Base-by-base conservation (phyloP, 2,888 invertebrate genomes). In the Cryptocephalus primarius region DNA sequence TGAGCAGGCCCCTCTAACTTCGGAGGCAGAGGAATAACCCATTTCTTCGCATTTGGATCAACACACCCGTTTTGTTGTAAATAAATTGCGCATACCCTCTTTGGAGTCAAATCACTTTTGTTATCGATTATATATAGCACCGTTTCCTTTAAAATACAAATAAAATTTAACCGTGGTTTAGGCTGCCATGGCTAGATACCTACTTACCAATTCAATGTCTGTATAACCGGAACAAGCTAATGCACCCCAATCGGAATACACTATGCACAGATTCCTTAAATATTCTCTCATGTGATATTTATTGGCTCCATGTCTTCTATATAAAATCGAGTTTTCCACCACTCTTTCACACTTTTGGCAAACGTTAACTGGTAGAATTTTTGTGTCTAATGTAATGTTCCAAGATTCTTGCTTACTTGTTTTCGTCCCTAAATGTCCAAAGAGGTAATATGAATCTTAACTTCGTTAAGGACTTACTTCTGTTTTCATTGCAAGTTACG, bases 121-220 rank as follows among this genome's bases (percentile, higher is more conserved):
- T 73, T 72, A 48, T 73, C 73, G 13, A 82, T 64, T 43, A 86
- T 83, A 60, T 79, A 75, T n/a, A 75, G 60, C 31, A 80, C 56
- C 11, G 78, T 75, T 10, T 78, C 79, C 79, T 83, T 63, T 40
- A 8, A 33, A 12, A 31, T 32, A 32, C 38, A 9, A 22, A 39
- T n/a, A 36, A 14, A 32, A 3, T 8, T 34, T 4, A 31, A 11
- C 32, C 12, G 8, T 8, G 4, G 10, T 42, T 22, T 14, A 11
- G 8, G 9, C 32, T 42, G 9, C 32, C n/a, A 32, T 9, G 12
- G 11, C 32, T 32, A 13, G 32, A 32, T 42, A 42, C 13, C 13
- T 42, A 52, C 53, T 56, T 55, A 64, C 62, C 22, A 56, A 52
- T 55, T 61, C 57, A 36, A 58, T 60, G n/a, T 59, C 49, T 13